Evolutionary conservation across 2,113 vertebrate species (phyloP), one percentile per base, ranked within the genome.

Genomic region (Sakesphorus luctuosus): DNA sequence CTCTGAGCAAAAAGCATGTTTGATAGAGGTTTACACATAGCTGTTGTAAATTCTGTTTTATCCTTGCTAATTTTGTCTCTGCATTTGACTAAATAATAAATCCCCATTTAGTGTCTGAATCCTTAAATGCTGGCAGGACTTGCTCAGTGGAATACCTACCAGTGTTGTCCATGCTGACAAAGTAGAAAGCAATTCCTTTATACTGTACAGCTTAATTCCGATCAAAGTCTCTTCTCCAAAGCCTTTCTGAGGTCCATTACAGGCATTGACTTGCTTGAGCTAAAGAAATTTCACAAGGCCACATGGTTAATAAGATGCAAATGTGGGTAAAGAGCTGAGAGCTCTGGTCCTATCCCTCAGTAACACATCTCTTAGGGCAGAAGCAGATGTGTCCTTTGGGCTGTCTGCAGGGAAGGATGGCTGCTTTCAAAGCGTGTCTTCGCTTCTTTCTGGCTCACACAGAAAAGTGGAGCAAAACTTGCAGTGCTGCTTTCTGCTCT

Each of bases 31-130:
- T 91, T 93, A 49, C 55, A 73, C 35, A 62, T 38, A 90, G 80
- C 67, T 82, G 56, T 71, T 83, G 55, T 66, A 93, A 92, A 84
- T 93, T 95, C 92, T 81, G 21, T 83, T 94, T 95, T 55, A 91
- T 93, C 65, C 47, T 65, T 78, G 10, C 49, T 91, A 92, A 90
- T 94, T 95, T 90, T 72, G 43, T 56, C 46, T 92, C 75, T 65
- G 56, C 79, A 87, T 90, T 93, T 6, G 5, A 65, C 68, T 90
- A 69, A 88, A 86, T 83, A 83, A 58, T 85, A 92, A 93, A 97
- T 95, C 71, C 46, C 58, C 16, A 1, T 2, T 53, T 77, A 87
- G 29, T 52, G 46, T 65, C n/a, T 53, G 71, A 88, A 92, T 77
- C 46, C 50, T 79, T 79, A 90, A 94, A 83, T 0, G 2, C 28